Conservation (phyloP, 2,113 vertebrate genomes). For the Baryphthengus martii region DNA sequence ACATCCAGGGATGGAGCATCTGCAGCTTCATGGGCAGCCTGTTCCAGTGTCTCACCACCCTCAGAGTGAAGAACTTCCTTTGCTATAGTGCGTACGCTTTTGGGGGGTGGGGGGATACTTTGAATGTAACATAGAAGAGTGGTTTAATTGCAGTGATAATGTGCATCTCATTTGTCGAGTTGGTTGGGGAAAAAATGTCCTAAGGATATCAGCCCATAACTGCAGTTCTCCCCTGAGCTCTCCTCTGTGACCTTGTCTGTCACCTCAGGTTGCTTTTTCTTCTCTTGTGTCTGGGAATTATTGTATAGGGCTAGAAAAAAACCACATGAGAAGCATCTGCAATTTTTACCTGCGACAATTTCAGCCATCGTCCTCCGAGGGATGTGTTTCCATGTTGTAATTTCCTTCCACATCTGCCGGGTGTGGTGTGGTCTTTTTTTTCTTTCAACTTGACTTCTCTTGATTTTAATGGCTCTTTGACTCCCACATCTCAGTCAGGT, state of each 20-base stretch:
- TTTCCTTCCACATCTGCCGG: not conserved
- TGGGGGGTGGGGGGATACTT: not conserved
- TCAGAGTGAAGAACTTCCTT: too few relatives aligned
- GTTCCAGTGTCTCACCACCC: not conserved
- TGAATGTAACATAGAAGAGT: not conserved
- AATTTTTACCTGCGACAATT: not conserved
- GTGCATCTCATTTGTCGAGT: not conserved
- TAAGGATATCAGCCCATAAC: not conserved
- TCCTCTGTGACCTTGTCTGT: not conserved
- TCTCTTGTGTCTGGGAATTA: not conserved
- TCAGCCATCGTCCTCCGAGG: not conserved
- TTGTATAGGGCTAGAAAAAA: not conserved
- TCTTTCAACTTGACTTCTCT: not conserved
- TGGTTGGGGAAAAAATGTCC: not conserved
- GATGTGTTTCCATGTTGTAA: not conserved
- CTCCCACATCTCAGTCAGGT: not conserved
- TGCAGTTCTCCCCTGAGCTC: not conserved
- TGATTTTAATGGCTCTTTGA: not conserved
- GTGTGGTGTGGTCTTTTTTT: not conserved
- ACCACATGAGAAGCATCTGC: not conserved
- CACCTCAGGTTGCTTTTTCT: not conserved
- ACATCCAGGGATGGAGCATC: too few relatives aligned
- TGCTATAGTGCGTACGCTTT: not conserved
- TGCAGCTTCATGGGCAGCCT: too few relatives aligned
- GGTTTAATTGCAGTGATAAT: not conserved